Evolutionary conservation across 35 echinoderm and acorn worm genomes (phyloP), one percentile per base, ranked within the genome.

Genomic region (Heliocidaris tuberculata): DNA sequence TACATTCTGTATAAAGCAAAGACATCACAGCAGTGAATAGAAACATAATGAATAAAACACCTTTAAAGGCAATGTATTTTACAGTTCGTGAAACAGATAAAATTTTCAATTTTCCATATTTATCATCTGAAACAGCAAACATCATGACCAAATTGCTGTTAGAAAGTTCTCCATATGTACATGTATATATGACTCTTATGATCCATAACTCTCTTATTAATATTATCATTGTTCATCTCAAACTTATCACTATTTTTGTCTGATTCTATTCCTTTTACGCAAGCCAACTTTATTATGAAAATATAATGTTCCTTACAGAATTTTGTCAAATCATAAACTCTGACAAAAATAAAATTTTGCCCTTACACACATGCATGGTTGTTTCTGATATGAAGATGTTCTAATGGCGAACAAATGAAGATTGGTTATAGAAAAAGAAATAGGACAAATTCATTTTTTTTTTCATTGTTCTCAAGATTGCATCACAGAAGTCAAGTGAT

Each of bases 1-100:
- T 95, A 42, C 88, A 95, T 86, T 97, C 95, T 94, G 88, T 50
- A 94, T 11, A 93, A 31, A 85, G 48, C 31, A 47, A 89, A 7
- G 60, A 92, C 27, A 78, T 1, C 0, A 42, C 35, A 42, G 35
- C 35, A 42, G 35, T 42, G 35, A 50, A 10, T 12, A 86, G 8
- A 78, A 78, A 78, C 21, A n/a, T n/a, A n/a, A 78, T 78, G 27
- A 56, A 56, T 13, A 15, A 56, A 11, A 56, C 9, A 13, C 4
- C 65, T 78, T 21, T 60, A 42, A n/a, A 78, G 19, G 21, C 27
- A n/a, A 78, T 78, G 59, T 19, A 60, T 60, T 60, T 12, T 2
- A 15, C 12, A 60, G 59, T 12, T 19, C 0, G 59, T 19, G 12
- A 2, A 13, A 12, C 12, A 60, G 59, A 10, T 60, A 60, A 60